A percentile compares a stretch with the other conserved stretches of the same genome.
Conservation (phyloP, 2,797 vertebrate genomes). For the Dallia pectoralis region DNA sequence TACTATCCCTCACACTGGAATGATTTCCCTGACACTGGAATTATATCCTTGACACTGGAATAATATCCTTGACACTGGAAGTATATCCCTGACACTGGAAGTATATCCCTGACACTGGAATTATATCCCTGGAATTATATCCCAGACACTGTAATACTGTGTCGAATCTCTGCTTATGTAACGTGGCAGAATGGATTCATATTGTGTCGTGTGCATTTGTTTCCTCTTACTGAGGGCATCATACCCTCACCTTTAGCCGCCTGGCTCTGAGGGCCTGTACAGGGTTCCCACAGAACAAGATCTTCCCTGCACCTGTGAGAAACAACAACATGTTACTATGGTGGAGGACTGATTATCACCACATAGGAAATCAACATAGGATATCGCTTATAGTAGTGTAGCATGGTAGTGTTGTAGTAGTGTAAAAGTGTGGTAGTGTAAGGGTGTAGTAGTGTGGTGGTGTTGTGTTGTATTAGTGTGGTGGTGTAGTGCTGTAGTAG, state of each 20-base stretch:
- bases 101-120: too few relatives aligned
- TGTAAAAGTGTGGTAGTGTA: too few relatives aligned
- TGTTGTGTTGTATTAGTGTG: too few relatives aligned
- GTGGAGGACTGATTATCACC: not conserved
- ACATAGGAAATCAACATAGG: not conserved
- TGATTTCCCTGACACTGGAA: too few relatives aligned
- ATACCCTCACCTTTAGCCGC: constrained; percentile 79
- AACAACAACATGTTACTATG: not conserved
- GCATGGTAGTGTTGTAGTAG: not conserved
- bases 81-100: too few relatives aligned
- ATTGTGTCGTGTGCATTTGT: not conserved
- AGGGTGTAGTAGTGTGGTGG: too few relatives aligned
- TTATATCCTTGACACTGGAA: too few relatives aligned
- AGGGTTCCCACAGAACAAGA: constrained; percentile 90
- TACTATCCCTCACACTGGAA: too few relatives aligned
- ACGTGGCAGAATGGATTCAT: not conserved
- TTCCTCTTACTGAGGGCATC: constrained; percentile 9
- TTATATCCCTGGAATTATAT: not conserved
- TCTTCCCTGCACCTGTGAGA: constrained; percentile 77
- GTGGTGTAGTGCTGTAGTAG: too few relatives aligned
- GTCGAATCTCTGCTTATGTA: not conserved
- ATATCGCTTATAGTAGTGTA: not conserved
- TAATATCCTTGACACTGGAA: too few relatives aligned
- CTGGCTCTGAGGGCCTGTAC: constrained; percentile 79
- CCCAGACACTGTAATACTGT: not conserved